Conservation (phyloP, 2,113 vertebrate genomes). For the Dromiciops gliroides region DNA sequence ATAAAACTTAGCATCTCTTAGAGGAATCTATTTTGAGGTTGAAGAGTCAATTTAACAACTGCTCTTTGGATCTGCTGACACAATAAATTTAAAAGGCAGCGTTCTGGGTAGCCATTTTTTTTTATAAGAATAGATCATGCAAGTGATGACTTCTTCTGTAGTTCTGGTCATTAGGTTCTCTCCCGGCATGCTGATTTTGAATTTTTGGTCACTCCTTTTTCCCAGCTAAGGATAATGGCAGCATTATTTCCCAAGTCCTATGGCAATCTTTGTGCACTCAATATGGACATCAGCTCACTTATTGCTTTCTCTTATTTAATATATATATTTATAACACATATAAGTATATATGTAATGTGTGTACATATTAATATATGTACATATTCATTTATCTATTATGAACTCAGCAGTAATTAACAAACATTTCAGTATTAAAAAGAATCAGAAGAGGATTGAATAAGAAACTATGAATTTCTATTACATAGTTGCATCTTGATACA, state of each 20-base stretch:
- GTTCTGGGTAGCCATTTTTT: background rate
- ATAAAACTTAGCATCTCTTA: background rate
- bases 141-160: background rate
- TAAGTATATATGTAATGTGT: too few species aligned
- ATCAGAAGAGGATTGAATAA: background rate
- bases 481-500: background rate
- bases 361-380: too few species aligned
- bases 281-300: background rate
- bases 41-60: background rate
- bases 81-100: background rate
- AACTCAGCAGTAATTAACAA: too few species aligned
- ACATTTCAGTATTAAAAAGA: background rate
- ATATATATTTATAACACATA: too few species aligned
- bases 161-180: background rate
- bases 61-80: background rate
- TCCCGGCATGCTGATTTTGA: background rate
- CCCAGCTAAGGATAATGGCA: background rate
- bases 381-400: too few species aligned
- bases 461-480: background rate
- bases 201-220: background rate
- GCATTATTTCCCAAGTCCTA: background rate
- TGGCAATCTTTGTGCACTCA: background rate
- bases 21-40: background rate
- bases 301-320: background rate
- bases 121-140: background rate